Base-by-base conservation (phyloP, 2,888 invertebrate species). In the Anarsia innoxiella region DNA sequence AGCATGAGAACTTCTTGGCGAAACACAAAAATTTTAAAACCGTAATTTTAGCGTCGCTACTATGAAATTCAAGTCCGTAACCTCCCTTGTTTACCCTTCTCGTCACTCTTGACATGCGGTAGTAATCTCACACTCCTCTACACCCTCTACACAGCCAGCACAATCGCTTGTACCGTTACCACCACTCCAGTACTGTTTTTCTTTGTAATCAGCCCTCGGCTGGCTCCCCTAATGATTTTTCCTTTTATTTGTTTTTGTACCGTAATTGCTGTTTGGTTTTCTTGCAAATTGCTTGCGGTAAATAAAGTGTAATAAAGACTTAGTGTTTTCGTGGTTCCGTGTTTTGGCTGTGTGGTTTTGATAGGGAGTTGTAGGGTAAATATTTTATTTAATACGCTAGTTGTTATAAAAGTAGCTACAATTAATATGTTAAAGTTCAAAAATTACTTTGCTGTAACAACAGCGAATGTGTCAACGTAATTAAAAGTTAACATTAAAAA, bases 201-300 rank as follows among this genome's bases (percentile, higher is more conserved):
- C 68, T 74, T 82, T 83, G 78, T 76, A 64, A 65, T 66, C 66
- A 62, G 56, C 72, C 75, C 76, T 69, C 53, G 49, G 52, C 56
- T 46, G 48, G 49, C 51, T 53, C 69, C 69, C 75, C 76, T 77
- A 77, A 76, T 76, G 77, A 78, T 82, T 79, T 74, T 77, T 76
- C 76, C 66, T 69, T 66, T 61, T 83, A 73, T 83, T 83, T 83
- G 82, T 82, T 83, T 83, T 82, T 77, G 77, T 80, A 66, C 63
- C 56, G 70, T 82, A 82, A 83, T 83, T 83, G 76, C 59, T 82
- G 78, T 80, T 79, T 76, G 74, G 77, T 78, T 77, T 79, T 72
- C 73, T 69, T 64, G 68, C 70, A 68, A 71, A 78, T 77, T 74
- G 77, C 68, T 70, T 66, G 76, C 62, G 74, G 70, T 68, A 64